Evolutionary conservation across 2,888 invertebrate genomes (phyloP), one percentile per base, ranked within the genome.

Genomic region (Synanthedon vespiformis): DNA sequence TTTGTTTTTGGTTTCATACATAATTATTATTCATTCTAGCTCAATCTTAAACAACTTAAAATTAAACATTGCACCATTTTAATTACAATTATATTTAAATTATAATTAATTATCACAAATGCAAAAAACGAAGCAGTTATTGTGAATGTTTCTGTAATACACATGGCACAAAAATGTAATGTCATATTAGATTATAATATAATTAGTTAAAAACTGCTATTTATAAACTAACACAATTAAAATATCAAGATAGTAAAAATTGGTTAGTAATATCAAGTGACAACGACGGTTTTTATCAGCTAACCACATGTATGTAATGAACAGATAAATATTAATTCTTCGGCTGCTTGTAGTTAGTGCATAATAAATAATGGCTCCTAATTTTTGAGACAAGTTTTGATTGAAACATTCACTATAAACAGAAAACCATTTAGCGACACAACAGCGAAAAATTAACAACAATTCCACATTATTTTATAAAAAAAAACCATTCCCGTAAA

Each of bases 111-210:
- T 56, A 59, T 57, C 57, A 57, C 57, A 58, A 56, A 58, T 52
- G 52, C 53, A 56, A 52, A 40, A 40, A 48, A 47, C 34, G 48
- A 40, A 22, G 41, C 10, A 59, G 61, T 61, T 55, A 65, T 58
- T 63, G 67, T 65, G 67, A 67, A 65, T 63, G 64, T 51, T 51
- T 48, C 4, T 4, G 22, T 18, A 4, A 41, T 22, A 51, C 22
- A 8, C 16, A 51, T 51, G 51, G 51, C 51, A 51, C 51, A 44
- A 10, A 44, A 10, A 8, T 18, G 6, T 44, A 44, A 34, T 8
- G 34, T 10, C 34, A 34, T 34, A 10, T 34, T n/a, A n/a, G n/a
- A n/a, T n/a, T 34, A 34, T 34, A 34, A 8, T 6, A 34, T 34
- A 8, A 8, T 10, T 34, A 2, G 34, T 10, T 34, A 10, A 34